These are phyloP conservation scores for Venustoraphidia nigricollis DNA, from an alignment of 2,888 invertebrate species.

Conservation along the genomic window DNA sequence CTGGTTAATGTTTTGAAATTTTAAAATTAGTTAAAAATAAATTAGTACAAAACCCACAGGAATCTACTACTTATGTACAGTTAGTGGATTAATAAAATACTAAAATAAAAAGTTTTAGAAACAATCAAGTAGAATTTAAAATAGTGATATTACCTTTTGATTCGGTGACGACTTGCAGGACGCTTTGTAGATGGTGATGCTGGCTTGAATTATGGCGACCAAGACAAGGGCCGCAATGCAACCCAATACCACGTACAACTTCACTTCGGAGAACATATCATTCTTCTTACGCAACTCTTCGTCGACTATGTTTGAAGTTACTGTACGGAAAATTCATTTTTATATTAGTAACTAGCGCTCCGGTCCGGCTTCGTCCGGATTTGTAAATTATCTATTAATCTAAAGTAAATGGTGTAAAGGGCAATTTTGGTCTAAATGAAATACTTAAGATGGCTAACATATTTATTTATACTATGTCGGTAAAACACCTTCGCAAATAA, in stretches of 20 bases:
- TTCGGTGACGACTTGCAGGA: slow-evolving; percentile 35
- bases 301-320: slow-evolving; percentile 30
- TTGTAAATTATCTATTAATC: too few species aligned
- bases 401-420: too few species aligned
- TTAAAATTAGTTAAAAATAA: too few species aligned
- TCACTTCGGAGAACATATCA: slow-evolving; percentile 37
- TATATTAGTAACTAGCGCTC: too few species aligned
- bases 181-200: slow-evolving; percentile 62
- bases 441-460: too few species aligned
- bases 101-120: background rate
- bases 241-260: slow-evolving; percentile 68
- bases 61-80: background rate
- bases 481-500: too few species aligned
- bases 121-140: slow-evolving; percentile 1
- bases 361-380: too few species aligned
- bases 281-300: slow-evolving; percentile 26
- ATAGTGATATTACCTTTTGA: slow-evolving; percentile 46
- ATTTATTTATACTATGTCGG: too few species aligned
- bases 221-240: slow-evolving; percentile 66
- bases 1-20: too few species aligned
- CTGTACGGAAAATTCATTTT: slow-evolving; percentile 26
- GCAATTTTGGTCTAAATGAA: too few species aligned
- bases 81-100: too few species aligned
- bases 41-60: background rate
- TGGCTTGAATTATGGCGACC: slow-evolving; percentile 68